phyloP scores from a whole-genome alignment of 2,113 vertebrate species.

The Atractosteus spatula region DNA sequence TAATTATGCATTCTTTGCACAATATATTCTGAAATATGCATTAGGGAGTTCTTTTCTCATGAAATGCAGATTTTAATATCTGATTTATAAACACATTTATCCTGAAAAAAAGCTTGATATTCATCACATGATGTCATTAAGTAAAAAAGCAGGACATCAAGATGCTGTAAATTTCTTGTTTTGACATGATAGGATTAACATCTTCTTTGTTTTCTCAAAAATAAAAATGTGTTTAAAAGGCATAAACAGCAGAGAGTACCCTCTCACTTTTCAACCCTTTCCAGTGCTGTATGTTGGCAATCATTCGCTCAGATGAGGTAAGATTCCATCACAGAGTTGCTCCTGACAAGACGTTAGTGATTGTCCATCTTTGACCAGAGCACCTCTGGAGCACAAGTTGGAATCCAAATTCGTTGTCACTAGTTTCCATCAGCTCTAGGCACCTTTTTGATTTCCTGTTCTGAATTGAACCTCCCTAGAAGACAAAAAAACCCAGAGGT shows the following conservation, averaged over 20 bases:
- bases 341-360: conserved; percentile 84
- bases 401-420: conserved; percentile 86
- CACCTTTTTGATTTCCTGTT: conserved; percentile 96
- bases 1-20: conserved; percentile 50
- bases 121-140: conserved; percentile 51
- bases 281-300: conserved; percentile 24
- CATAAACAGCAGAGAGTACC: background rate
- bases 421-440: conserved; percentile 87
- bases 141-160: conserved; percentile 44
- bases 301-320: conserved; percentile 19
- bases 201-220: conserved; percentile 1
- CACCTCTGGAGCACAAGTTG: conserved; percentile 91
- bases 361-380: conserved; percentile 90
- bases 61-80: conserved; percentile 37
- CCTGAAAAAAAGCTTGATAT: conserved; percentile 64
- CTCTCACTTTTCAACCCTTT: conserved; percentile 21
- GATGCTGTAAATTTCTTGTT: conserved; percentile 34
- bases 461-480: conserved; percentile 92
- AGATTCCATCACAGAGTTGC: conserved; percentile 62
- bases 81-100: conserved; percentile 33
- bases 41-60: too few species aligned
- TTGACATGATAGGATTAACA: background rate
- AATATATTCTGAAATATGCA: conserved; percentile 45
- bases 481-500: conserved; percentile 24
- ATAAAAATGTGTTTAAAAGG: conserved; percentile 1